Conservation (phyloP, 2,888 invertebrate genomes). For the Liopterus haemorrhoidalis region DNA sequence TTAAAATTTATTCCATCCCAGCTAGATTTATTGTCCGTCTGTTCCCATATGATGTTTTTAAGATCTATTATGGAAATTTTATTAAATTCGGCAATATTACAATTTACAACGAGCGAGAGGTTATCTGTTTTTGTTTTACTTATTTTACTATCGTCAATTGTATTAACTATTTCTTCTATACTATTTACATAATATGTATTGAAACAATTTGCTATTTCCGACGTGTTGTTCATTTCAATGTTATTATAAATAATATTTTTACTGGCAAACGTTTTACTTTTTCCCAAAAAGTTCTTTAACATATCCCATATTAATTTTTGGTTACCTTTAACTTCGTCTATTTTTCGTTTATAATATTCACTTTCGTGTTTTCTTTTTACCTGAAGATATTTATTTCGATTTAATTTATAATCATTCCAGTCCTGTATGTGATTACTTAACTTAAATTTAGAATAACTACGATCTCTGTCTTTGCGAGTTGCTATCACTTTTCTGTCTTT, state of each 20-base stretch:
- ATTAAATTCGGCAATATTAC: neutral
- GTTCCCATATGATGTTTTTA: conserved; percentile 3
- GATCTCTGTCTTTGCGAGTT: neutral
- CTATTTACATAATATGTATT: conserved; percentile 1
- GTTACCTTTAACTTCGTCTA: too few relatives aligned
- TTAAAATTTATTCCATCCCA: neutral
- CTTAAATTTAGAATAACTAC: too few relatives aligned
- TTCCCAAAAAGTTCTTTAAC: too few relatives aligned
- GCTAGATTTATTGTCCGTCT: conserved; percentile 1
- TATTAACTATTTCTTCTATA: neutral
- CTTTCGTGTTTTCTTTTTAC: too few relatives aligned
- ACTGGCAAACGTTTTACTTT: too few relatives aligned
- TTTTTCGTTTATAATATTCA: too few relatives aligned
- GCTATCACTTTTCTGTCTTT: neutral
- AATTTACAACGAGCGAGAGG: neutral
- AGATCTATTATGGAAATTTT: neutral
- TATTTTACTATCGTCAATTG: neutral
- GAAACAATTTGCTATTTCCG: conserved; percentile 1
- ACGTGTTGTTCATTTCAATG: neutral
- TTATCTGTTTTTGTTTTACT: neutral
- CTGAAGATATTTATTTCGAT: too few relatives aligned
- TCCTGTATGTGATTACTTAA: too few relatives aligned
- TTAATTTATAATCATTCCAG: too few relatives aligned
- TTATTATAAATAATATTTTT: too few relatives aligned
- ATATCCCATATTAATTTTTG: too few relatives aligned